These are phyloP conservation scores for Steinernema scapterisci DNA, from an alignment of 2,888 invertebrate species.

Conservation along the genomic window DNA sequence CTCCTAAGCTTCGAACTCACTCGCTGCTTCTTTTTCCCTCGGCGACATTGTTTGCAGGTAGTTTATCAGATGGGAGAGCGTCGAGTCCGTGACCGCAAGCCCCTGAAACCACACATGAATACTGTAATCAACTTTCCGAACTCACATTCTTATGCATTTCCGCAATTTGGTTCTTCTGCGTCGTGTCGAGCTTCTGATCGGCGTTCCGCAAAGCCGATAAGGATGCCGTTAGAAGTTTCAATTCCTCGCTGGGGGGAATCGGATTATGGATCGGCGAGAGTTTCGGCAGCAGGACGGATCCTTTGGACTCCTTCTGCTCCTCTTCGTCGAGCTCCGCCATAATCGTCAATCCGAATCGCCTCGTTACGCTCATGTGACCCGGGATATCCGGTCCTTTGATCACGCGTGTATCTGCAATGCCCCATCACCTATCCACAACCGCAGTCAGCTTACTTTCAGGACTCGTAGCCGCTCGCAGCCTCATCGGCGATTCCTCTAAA, in stretches of 20 bases:
- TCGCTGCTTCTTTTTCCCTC: background rate
- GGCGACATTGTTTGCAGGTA: constrained; percentile 54
- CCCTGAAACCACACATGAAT: background rate
- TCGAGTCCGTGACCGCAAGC: background rate
- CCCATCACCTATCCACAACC: background rate
- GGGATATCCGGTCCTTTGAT: constrained; percentile 21
- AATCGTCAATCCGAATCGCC: constrained; percentile 14
- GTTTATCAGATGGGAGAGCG: constrained; percentile 56
- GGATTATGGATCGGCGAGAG: background rate
- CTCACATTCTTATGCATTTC: background rate
- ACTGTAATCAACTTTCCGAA: background rate
- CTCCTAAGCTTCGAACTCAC: background rate
- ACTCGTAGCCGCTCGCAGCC: background rate
- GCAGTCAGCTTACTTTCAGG: background rate
- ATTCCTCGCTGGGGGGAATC: background rate
- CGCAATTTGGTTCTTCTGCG: background rate
- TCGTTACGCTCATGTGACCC: background rate
- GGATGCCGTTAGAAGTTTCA: background rate
- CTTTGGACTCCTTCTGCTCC: background rate
- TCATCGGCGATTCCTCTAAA: background rate
- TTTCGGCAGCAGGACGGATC: background rate
- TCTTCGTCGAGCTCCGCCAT: constrained; percentile 1
- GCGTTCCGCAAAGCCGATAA: background rate
- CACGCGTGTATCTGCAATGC: background rate
- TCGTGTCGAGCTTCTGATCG: background rate